phyloP scores from a whole-genome alignment of 2,113 vertebrate species.

The Porphyrio hochstetteri region DNA sequence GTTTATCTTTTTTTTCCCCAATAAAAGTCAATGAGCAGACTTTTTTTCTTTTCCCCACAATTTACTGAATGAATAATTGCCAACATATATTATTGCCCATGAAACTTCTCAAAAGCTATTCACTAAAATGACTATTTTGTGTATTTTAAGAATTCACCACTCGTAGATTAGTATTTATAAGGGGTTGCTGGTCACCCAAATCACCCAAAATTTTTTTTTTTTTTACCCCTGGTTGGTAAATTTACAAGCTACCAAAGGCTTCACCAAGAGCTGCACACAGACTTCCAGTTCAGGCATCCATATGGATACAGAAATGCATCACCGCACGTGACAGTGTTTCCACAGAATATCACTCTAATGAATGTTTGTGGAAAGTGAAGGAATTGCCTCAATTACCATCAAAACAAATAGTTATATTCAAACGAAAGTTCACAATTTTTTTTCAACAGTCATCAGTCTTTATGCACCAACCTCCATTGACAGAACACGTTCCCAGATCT shows the following conservation, averaged over 20 bases:
- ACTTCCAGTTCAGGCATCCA: constrained; percentile 24
- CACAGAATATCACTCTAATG: constrained; percentile 56
- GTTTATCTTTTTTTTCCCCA: not conserved
- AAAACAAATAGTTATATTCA: constrained; percentile 56
- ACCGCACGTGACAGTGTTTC: constrained; percentile 2
- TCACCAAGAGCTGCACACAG: not conserved
- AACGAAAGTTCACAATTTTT: constrained; percentile 29
- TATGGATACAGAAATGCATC: constrained; percentile 31
- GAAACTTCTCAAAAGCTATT: constrained; percentile 17
- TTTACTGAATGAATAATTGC: constrained; percentile 29
- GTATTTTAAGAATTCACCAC: not conserved
- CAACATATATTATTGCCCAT: not conserved
- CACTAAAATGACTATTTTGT: not conserved
- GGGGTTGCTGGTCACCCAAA: not conserved
- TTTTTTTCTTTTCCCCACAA: not conserved
- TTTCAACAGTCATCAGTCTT: constrained; percentile 23
- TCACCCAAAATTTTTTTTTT: not conserved
- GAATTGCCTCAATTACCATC: constrained; percentile 60
- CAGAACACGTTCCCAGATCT: constrained; percentile 14
- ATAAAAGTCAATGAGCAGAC: constrained; percentile 5
- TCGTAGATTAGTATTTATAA: not conserved
- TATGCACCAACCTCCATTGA: constrained; percentile 27
- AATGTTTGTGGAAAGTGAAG: constrained; percentile 57
- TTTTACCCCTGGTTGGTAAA: not conserved
- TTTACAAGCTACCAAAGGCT: not conserved